Evolutionary conservation across 2,797 vertebrate genomes (phyloP).

Genomic region (Centroberyx gerrardi): DNA sequence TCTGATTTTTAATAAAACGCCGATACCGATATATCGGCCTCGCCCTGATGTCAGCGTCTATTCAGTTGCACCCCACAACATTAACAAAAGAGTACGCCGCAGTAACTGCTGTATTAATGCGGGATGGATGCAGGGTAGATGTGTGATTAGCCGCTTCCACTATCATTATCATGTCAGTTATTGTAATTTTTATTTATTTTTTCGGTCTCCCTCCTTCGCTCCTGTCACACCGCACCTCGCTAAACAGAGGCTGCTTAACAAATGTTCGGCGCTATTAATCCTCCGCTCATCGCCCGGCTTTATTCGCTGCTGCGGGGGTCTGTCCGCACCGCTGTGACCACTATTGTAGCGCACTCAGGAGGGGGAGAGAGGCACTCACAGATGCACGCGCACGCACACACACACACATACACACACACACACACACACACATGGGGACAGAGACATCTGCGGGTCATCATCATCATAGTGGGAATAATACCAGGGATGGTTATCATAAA

Average conservation of each 20-base stretch:
- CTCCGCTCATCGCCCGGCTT: slow-evolving; percentile 70
- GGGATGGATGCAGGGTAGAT: slow-evolving; percentile 11
- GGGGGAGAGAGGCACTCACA: slow-evolving; percentile 69
- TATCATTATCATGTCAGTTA: slow-evolving; percentile 39
- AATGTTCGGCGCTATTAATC: slow-evolving; percentile 82
- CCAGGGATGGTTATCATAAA: slow-evolving; percentile 87
- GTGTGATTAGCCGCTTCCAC: slow-evolving; percentile 24
- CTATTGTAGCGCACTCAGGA: slow-evolving; percentile 76
- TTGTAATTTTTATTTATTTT: slow-evolving; percentile 52
- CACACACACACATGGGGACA: slow-evolving; percentile 57
- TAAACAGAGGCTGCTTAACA: slow-evolving; percentile 75
- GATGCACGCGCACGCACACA: slow-evolving; percentile 48
- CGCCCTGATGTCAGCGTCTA: neutral
- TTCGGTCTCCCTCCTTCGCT: slow-evolving; percentile 32
- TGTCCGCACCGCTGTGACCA: slow-evolving; percentile 75
- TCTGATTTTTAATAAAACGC: too few species aligned
- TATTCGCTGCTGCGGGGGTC: slow-evolving; percentile 80
- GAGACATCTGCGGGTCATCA: slow-evolving; percentile 86
- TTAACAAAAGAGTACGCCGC: neutral
- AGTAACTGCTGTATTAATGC: slow-evolving; percentile 7
- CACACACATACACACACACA: slow-evolving; percentile 40
- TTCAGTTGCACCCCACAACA: slow-evolving; percentile 8
- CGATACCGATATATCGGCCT: too few species aligned
- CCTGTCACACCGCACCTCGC: slow-evolving; percentile 52
- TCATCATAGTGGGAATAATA: slow-evolving; percentile 86